phyloP scores from a whole-genome alignment of 2,113 vertebrate genomes.

The Parotia lawesii region DNA sequence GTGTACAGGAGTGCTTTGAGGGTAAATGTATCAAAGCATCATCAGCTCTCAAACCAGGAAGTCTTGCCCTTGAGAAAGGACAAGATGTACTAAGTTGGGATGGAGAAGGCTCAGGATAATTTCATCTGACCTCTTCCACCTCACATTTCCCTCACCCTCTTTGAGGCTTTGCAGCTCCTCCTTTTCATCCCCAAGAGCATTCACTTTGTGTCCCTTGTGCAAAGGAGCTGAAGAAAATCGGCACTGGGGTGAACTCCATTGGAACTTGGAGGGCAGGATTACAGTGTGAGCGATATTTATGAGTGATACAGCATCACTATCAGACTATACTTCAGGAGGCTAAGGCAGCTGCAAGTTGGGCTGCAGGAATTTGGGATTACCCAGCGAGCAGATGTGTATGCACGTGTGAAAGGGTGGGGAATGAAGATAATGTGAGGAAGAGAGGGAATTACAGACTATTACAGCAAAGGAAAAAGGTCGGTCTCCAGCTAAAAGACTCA shows the following conservation, averaged over 20 bases:
- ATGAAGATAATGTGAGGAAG: neutral
- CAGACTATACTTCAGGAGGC: neutral
- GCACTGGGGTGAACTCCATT: neutral
- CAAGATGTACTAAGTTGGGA: neutral
- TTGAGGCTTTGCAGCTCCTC: neutral
- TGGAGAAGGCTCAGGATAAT: neutral
- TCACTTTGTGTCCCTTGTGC: neutral
- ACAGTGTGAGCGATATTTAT: neutral
- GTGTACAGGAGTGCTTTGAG: neutral
- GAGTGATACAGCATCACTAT: neutral
- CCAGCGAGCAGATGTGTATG: neutral
- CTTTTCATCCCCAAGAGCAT: neutral
- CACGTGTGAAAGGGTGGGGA: neutral
- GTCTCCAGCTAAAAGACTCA: neutral
- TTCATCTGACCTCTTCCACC: neutral
- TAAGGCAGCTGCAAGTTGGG: neutral
- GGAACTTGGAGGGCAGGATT: neutral
- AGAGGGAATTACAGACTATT: neutral
- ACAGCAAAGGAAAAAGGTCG: neutral
- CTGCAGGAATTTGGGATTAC: conserved; percentile 1
- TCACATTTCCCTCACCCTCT: neutral
- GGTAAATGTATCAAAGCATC: neutral
- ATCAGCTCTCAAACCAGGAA: neutral
- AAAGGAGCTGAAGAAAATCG: neutral
- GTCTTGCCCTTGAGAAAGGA: neutral